phyloP scores from a whole-genome alignment of 2,888 invertebrate genomes.

The Acleris cristana region DNA sequence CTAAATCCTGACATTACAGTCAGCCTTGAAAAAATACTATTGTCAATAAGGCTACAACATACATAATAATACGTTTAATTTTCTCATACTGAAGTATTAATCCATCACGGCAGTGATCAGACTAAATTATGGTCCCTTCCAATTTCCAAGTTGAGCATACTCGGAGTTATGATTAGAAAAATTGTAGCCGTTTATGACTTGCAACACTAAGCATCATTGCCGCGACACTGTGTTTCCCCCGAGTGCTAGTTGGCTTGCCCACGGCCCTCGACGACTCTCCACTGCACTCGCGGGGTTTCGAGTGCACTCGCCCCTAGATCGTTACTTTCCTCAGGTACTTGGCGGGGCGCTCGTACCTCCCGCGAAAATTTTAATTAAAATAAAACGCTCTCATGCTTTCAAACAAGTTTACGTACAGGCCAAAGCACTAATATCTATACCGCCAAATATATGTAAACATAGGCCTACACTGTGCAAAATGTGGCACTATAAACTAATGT shows the following conservation, averaged over 20 bases:
- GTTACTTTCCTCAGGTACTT: constrained; percentile 59
- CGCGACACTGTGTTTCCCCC: constrained; percentile 28
- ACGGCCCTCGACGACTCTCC: constrained; percentile 56
- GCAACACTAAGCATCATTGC: not conserved
- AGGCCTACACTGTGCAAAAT: no score
- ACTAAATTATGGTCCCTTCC: no score
- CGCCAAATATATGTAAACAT: no score
- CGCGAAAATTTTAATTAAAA: constrained; percentile 46
- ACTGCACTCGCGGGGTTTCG: constrained; percentile 66
- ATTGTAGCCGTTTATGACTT: constrained; percentile 1
- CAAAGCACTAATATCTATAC: constrained; percentile 12
- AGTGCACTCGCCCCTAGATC: constrained; percentile 63
- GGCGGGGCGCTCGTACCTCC: constrained; percentile 37
- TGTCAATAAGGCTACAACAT: no score
- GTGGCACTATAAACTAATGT: no score
- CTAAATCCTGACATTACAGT: no score
- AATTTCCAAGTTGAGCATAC: no score
- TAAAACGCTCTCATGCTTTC: constrained; percentile 56
- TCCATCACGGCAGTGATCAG: no score
- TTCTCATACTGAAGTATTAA: no score
- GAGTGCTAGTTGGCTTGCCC: constrained; percentile 64
- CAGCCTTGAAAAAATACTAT: no score
- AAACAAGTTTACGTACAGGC: constrained; percentile 41
- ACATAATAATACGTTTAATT: no score
- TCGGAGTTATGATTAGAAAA: not conserved